Evolutionary conservation across 2,113 vertebrate genomes (phyloP).

Genomic region (Vombatus ursinus): DNA sequence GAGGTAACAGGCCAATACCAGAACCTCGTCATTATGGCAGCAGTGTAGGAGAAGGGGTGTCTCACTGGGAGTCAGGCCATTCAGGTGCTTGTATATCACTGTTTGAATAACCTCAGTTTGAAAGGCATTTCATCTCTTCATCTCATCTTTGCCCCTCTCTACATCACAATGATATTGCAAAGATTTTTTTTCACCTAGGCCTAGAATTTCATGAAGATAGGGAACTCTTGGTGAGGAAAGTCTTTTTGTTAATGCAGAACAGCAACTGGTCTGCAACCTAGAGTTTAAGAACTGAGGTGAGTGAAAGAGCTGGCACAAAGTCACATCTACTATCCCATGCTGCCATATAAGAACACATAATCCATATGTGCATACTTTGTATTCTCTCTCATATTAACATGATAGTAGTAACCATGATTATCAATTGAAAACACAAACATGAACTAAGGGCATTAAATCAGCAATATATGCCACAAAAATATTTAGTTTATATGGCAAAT

Average conservation of each 20-base stretch:
- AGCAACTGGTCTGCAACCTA: background rate
- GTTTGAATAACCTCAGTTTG: background rate
- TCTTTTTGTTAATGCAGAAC: background rate
- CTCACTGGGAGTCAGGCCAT: no score
- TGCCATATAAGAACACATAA: background rate
- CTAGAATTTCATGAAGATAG: background rate
- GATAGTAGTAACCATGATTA: background rate
- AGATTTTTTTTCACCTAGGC: background rate
- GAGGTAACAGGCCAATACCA: constrained; percentile 48
- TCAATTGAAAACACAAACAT: background rate
- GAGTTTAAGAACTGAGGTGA: background rate
- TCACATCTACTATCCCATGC: background rate
- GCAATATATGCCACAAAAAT: background rate
- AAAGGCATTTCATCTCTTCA: background rate
- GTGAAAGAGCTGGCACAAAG: background rate
- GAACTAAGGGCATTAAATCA: background rate
- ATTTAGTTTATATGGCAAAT: background rate
- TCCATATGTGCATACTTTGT: background rate
- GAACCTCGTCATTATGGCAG: background rate
- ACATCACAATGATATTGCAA: background rate
- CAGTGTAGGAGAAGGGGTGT: background rate
- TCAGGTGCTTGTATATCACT: background rate
- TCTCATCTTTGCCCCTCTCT: background rate
- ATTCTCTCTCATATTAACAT: background rate
- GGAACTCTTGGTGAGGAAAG: background rate